A percentile compares a stretch with the other conserved stretches of the same genome.
Conservation (phyloP, 2,797 vertebrate genomes). For the Gastrophryne carolinensis region DNA sequence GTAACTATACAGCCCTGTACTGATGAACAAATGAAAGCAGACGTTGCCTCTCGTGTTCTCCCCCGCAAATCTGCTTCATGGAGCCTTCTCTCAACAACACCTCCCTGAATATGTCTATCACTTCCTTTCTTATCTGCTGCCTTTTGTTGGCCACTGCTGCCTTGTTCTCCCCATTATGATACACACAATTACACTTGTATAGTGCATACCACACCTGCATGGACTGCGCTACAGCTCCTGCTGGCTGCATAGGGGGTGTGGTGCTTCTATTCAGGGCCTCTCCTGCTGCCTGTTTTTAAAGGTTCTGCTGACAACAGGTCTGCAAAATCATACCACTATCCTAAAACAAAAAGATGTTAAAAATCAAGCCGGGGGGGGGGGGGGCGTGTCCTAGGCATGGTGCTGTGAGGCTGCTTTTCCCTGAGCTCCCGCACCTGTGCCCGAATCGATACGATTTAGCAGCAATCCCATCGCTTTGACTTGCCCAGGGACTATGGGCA, state of each 20-base stretch:
- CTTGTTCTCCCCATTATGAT: background rate
- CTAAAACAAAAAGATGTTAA: too few species aligned
- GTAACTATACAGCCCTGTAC: background rate
- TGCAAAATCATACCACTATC: too few species aligned
- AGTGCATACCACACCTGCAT: background rate
- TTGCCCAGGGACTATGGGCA: too few species aligned
- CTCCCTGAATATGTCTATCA: background rate
- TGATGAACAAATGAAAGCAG: background rate
- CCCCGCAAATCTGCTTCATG: background rate
- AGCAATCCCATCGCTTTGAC: too few species aligned
- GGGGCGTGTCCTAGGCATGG: too few species aligned
- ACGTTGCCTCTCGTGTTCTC: background rate
- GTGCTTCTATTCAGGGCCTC: too few species aligned
- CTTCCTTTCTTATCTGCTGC: background rate
- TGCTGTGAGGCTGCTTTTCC: too few species aligned
- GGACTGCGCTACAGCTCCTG: background rate
- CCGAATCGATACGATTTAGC: too few species aligned
- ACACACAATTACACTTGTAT: slow-evolving; percentile 34
- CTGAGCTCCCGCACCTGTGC: too few species aligned
- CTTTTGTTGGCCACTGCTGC: background rate
- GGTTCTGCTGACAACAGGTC: too few species aligned
- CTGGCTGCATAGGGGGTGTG: background rate
- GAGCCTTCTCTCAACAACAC: background rate
- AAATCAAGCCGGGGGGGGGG: too few species aligned
- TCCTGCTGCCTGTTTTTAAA: too few species aligned